Evolutionary conservation across 2,797 vertebrate species (phyloP), one percentile per base, ranked within the genome.

Genomic region (Oreochromis mossambicus): DNA sequence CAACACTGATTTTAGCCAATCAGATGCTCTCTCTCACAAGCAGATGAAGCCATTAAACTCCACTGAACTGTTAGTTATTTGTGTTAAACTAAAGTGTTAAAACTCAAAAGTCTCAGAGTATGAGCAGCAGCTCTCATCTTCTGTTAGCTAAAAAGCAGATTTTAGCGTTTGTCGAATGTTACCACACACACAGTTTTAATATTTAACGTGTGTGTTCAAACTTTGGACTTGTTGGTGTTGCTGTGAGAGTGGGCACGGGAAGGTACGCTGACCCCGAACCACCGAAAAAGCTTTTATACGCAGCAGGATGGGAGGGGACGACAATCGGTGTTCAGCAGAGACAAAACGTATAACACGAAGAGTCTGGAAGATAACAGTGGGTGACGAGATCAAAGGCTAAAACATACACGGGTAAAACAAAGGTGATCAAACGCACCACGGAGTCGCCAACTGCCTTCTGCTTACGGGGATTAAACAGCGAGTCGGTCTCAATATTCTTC

Each of bases 41-140:
- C 36, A 68, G 63, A 17, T 26, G 14, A 70, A 70, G 66, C 38
- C 38, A 46, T 46, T 70, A 26, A 70, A 43, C 66, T 70, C 66
- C 41, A 26, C 38, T 0, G 19, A 36, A 11, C 58, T 36, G 13
- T 26, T 17, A 0, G 0, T 41, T 68, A 41, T 38, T 15, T 24
- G n/a, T 24, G 38, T 41, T 68, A 8, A 41, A 68, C 58, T 21
- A 38, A 14, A 12, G n/a, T 1, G 32, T 13, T 63, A 66, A 66
- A 68, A 41, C 21, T 43, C n/a, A 43, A 41, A 41, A 0, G 12
- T 15, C 63, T 68, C 63, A 68, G 63, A 68, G 14, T 15, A 14
- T 10, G 21, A 70, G 14, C 38, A 38, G 63, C 63, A 68, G 63
- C 5, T 15, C 63, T 68, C 36, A 4, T 24, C 38, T 41, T 68